Base-by-base conservation (phyloP, 1,140 invertebrate species). In the Cyclargus thomasi region DNA sequence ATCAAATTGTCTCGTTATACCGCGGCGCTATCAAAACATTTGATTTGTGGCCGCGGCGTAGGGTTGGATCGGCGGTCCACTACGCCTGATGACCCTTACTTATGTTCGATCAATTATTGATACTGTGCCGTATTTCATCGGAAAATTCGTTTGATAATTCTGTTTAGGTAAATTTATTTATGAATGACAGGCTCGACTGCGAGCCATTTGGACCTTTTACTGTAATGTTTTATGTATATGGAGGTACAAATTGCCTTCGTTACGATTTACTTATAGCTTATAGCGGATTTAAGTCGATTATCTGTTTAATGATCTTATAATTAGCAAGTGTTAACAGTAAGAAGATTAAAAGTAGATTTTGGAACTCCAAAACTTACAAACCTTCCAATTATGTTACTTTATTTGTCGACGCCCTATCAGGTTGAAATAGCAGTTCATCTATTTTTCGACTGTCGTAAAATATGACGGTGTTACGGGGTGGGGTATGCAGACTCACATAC, bases 1-100 rank as follows among this genome's bases (percentile, higher is more conserved):
- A 90, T 90, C 87, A 90, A 90, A 90, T 90, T 90, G 87, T 90
- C 87, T 90, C 86, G 87, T 90, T 90, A 87, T 87, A 85, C 82
- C 80, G 73, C 76, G 83, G 78, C 74, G 85, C 87, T 90, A 90
- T 90, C 82, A 90, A 87, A 90, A 90, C 87, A 90, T 90, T 90
- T 90, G 87, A 90, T 90, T 90, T 90, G 87, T 90, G 85, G 72
- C 73, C 77, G 81, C 78, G 68, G 74, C 72, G 80, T 81, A 81
- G 85, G 83, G 85, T 79, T 84, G 82, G 79, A 80, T 86, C 77
- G 77, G 81, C 82, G 76, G 78, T 74, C 76, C 75, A 79, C 82
- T 78, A 74, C 76, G 75, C 74, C 74, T 81, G 78, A 82, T 81
- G 74, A 80, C 81, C 78, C 79, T 78, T 77, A 77, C 77, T 83